Base-by-base conservation (phyloP, 2,888 invertebrate genomes). In the Eurytoma adleriae region DNA sequence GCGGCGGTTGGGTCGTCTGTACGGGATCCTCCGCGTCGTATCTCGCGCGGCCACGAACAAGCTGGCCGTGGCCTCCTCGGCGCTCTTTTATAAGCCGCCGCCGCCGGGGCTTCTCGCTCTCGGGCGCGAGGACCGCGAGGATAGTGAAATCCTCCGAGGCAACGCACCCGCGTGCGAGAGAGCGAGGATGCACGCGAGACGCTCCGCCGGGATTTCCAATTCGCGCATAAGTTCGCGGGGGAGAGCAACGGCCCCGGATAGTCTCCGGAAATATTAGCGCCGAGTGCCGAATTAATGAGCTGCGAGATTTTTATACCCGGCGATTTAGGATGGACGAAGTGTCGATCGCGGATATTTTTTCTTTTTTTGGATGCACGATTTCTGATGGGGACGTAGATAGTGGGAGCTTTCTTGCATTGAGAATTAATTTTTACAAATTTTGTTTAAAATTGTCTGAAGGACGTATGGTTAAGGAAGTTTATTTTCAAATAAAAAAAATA, bases 81-180 rank as follows among this genome's bases (percentile, higher is more conserved):
- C 20, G 48, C 78, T 78, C 77, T 62, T 18, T 64, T 78, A 83
- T 82, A 78, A 84, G 82, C 81, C 83, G 80, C 77, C 75, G 77
- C 82, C 75, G 76, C 83, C 68, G 73, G 71, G 30, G 62, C 68
- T 79, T 73, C 69, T 72, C 79, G 79, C 79, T 76, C 79, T 81
- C 79, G 68, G 59, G 54, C 61, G 61, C 64, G 52, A 62, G 73
- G 71, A 64, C 68, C 68, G 57, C 27, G 61, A 12, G 66, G 77
- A 14, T 7, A 85, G 85, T 85, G 84, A 85, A 85, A 85, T 56
- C 82, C 57, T 78, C 24, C 40, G 20, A 64, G 48, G 18, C 4
- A 56, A 64, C 54, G 30, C 57, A 64, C 50, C 27, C 12, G 27
- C 2, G 30, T 27, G 30, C 30, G 62, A 62, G 62, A 27, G 68